Conservation (phyloP, 2,888 invertebrate genomes). For the Limenitis arthemis region DNA sequence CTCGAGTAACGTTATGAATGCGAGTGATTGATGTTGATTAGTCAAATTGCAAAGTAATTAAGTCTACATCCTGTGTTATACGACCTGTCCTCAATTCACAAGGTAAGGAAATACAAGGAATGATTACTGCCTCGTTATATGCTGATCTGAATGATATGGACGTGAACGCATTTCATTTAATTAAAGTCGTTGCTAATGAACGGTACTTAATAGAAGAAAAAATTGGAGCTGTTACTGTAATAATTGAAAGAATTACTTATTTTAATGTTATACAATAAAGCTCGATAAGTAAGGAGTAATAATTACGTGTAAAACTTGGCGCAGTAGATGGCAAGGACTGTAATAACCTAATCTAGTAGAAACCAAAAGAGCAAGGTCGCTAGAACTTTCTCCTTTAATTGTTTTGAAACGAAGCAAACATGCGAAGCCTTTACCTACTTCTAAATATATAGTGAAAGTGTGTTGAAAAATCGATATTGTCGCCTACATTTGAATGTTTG, state of each 20-base stretch:
- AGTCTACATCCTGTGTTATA: conserved; percentile 6
- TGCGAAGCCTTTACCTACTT: conserved; percentile 24
- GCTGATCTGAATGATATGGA: conserved; percentile 2
- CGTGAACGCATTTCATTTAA: conserved; percentile 1
- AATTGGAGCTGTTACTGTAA: background rate
- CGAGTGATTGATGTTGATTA: conserved; percentile 6
- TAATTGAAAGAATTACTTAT: background rate
- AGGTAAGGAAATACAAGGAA: conserved; percentile 5
- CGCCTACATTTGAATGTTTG: conserved; percentile 1
- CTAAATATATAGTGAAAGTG: conserved; percentile 11
- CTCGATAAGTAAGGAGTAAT: background rate
- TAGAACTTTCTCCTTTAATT: conserved; percentile 39
- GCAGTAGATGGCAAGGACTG: conserved; percentile 18
- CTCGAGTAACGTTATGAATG: background rate
- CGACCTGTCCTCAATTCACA: background rate
- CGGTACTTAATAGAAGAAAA: conserved; percentile 1
- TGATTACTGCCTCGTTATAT: conserved; percentile 5
- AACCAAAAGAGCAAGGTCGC: conserved; percentile 36
- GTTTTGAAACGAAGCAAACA: conserved; percentile 21
- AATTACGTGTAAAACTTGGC: conserved; percentile 8
- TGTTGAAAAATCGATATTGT: conserved; percentile 11
- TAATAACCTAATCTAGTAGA: conserved; percentile 10
- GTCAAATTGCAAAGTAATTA: conserved; percentile 5
- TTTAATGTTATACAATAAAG: background rate
- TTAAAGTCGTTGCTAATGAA: background rate